Percentiles rank a stretch among this genome's conserved stretches.
These are phyloP conservation scores for Pangasianodon hypophthalmus DNA, from an alignment of 2,113 vertebrate genomes.

Conservation along the genomic window DNA sequence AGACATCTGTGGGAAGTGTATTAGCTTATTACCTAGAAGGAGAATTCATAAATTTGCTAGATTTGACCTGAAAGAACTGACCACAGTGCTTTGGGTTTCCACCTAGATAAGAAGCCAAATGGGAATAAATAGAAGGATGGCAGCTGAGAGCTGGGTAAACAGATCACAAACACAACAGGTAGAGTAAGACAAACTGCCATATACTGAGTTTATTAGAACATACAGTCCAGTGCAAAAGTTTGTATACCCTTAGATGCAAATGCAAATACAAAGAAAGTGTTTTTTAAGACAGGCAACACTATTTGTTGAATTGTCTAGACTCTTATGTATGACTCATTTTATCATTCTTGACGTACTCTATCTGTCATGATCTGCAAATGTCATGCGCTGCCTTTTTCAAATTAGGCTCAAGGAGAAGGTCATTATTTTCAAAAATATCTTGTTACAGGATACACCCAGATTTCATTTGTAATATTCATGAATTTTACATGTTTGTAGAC, in stretches of 20 bases:
- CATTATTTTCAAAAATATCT: neutral
- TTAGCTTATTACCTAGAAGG: neutral
- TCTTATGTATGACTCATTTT: neutral
- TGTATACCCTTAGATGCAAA: neutral
- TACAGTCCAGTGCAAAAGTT: neutral
- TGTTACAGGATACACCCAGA: neutral
- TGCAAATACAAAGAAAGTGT: neutral
- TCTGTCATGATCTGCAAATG: neutral
- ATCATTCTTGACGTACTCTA: neutral
- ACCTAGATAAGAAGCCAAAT: neutral
- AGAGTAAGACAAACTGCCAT: neutral
- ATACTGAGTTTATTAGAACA: neutral
- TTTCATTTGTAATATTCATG: neutral
- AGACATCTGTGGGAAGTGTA: neutral
- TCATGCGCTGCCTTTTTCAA: neutral
- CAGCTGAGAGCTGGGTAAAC: neutral
- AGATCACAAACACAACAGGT: slow-evolving; percentile 10
- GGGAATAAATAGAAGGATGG: neutral
- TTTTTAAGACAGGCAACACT: neutral
- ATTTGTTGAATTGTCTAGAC: neutral
- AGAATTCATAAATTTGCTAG: neutral
- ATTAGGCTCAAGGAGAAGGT: neutral
- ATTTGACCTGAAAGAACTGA: neutral
- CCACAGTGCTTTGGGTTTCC: neutral
- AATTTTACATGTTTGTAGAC: neutral